Percentiles rank a stretch among this genome's conserved stretches.
These are phyloP conservation scores for Platycheirus albimanus DNA, from an alignment of 2,888 invertebrate species.

Conservation along the genomic window DNA sequence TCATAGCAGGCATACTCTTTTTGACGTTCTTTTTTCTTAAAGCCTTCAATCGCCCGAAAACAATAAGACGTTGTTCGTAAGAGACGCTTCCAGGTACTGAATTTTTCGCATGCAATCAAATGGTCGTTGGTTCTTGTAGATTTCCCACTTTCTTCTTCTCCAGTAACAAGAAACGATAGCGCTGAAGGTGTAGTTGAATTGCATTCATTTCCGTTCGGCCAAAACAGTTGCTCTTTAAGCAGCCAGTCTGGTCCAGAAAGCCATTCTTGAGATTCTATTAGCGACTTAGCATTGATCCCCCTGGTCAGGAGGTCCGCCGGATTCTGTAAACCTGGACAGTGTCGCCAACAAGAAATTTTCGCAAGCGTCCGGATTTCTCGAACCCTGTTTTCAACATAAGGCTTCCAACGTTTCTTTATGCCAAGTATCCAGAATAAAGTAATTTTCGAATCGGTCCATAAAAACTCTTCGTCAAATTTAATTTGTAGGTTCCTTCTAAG, in stretches of 20 bases:
- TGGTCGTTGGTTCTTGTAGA: slow-evolving; percentile 3
- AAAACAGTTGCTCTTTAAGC: not conserved
- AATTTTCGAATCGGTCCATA: slow-evolving; percentile 34
- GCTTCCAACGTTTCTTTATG: no score
- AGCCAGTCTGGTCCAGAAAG: slow-evolving; percentile 24
- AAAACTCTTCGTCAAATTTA: slow-evolving; percentile 20
- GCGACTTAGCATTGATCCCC: slow-evolving; percentile 11
- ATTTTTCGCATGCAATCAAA: slow-evolving; percentile 15
- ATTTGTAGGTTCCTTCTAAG: slow-evolving; percentile 15
- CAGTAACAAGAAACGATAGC: slow-evolving; percentile 23
- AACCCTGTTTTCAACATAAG: slow-evolving; percentile 31
- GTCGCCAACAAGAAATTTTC: slow-evolving; percentile 28
- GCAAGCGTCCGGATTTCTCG: slow-evolving; percentile 29
- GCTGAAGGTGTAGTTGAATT: not conserved
- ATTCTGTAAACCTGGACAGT: slow-evolving; percentile 26
- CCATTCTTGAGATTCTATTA: slow-evolving; percentile 10
- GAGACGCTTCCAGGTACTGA: no score
- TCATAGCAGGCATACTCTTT: no score
- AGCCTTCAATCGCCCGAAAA: no score
- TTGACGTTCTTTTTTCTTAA: no score
- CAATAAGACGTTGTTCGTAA: no score
- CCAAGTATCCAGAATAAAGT: slow-evolving; percentile 40
- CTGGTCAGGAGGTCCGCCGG: slow-evolving; percentile 11
- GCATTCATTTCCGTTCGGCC: no score
- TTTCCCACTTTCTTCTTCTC: slow-evolving; percentile 25